A percentile compares a stretch with the other conserved stretches of the same genome.
Evolutionary conservation across 2,113 vertebrate species (phyloP).

Genomic region (Reinhardtius hippoglossoides): DNA sequence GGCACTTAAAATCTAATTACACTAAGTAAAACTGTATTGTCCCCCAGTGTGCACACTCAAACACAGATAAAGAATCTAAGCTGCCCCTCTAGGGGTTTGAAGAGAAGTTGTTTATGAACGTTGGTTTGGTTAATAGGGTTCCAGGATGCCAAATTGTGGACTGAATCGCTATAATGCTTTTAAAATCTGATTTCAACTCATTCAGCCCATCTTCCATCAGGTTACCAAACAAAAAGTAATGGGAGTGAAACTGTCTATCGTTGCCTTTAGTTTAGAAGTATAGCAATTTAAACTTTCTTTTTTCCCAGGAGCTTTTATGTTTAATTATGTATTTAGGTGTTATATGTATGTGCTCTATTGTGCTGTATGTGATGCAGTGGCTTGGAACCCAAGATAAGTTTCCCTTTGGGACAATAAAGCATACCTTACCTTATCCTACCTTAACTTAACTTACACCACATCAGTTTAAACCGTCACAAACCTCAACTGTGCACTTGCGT

Average conservation of each 20-base stretch:
- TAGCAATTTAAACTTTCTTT: too few species aligned
- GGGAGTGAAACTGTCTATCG: too few species aligned
- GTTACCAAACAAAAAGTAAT: too few species aligned
- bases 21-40: constrained; percentile 47
- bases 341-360: neutral
- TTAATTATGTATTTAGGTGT: neutral
- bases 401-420: too few species aligned
- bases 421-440: too few species aligned
- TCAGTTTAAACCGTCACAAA: neutral
- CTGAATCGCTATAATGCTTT: neutral
- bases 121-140: neutral
- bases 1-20: constrained; percentile 47
- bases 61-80: neutral
- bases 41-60: constrained; percentile 1
- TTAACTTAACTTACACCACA: neutral
- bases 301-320: too few species aligned
- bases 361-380: neutral
- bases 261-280: too few species aligned
- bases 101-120: neutral
- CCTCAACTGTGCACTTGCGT: neutral
- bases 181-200: too few species aligned
- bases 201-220: too few species aligned
- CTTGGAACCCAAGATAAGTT: too few species aligned
- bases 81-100: neutral
- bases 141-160: neutral